A percentile compares a stretch with the other conserved stretches of the same genome.
These are phyloP conservation scores for Coracopsis vasa DNA, from an alignment of 2,113 vertebrate species.

Conservation along the genomic window DNA sequence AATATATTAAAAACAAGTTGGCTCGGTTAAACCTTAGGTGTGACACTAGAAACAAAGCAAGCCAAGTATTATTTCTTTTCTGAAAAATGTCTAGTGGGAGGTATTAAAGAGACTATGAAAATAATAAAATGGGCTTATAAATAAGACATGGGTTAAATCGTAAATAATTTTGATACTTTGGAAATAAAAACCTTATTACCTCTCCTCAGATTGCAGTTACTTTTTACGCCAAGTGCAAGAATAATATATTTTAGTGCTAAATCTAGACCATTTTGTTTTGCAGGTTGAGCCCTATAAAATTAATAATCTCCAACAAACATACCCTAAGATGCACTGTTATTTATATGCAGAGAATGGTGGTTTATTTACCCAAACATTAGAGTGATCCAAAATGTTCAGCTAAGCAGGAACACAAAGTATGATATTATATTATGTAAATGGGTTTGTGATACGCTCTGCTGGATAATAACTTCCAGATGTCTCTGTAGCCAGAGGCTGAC, in stretches of 20 bases:
- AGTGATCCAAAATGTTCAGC: slow-evolving; percentile 47
- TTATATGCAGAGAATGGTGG: background rate
- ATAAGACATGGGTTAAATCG: background rate
- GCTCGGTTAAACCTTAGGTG: background rate
- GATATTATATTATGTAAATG: slow-evolving; percentile 77
- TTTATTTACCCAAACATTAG: slow-evolving; percentile 25
- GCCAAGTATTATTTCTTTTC: background rate
- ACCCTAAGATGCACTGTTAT: background rate
- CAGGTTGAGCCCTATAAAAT: background rate
- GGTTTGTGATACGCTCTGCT: slow-evolving; percentile 72
- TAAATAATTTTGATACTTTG: background rate
- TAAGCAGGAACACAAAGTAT: slow-evolving; percentile 70
- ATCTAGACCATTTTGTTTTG: background rate
- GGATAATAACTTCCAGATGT: slow-evolving; percentile 83
- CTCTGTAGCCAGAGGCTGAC: slow-evolving; percentile 75
- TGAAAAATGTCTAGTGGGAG: background rate
- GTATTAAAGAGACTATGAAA: background rate
- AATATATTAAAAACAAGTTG: background rate
- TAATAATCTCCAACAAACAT: background rate
- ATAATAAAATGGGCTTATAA: background rate
- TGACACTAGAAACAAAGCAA: background rate
- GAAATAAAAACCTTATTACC: background rate
- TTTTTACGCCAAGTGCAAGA: background rate
- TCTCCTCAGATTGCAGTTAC: background rate
- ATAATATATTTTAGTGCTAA: background rate